These are phyloP conservation scores for Aphyosemion australe DNA, from an alignment of 2,113 vertebrate genomes.

Conservation along the genomic window DNA sequence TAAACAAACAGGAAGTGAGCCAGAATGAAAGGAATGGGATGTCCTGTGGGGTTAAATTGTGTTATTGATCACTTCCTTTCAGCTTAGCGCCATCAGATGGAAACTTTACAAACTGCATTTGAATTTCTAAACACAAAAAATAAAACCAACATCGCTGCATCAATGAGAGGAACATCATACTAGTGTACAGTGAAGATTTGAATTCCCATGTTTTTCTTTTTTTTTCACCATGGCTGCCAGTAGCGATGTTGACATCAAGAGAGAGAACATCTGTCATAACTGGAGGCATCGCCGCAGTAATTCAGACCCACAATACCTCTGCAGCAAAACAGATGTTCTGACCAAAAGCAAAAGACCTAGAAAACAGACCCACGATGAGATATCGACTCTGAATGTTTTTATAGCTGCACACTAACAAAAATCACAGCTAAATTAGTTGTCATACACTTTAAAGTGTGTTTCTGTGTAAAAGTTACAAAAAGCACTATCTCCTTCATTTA, in stretches of 20 bases:
- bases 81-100: neutral
- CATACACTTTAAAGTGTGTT: neutral
- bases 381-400: neutral
- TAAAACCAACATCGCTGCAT: neutral
- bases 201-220: constrained; percentile 15
- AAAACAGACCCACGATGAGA: constrained; percentile 7
- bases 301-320: constrained; percentile 47
- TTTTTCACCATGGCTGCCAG: constrained; percentile 17
- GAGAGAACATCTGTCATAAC: constrained; percentile 58
- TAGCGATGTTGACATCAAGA: constrained; percentile 52
- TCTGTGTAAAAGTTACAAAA: neutral
- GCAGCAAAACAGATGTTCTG: constrained; percentile 60
- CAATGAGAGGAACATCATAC: neutral
- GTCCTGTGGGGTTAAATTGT: constrained; percentile 13
- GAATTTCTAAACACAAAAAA: neutral
- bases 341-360: constrained; percentile 45
- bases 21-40: constrained; percentile 45
- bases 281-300: constrained; percentile 55
- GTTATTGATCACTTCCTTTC: constrained; percentile 37
- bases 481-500: no score
- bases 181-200: constrained; percentile 7
- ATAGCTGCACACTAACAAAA: neutral
- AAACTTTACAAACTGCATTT: constrained; percentile 4
- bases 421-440: no score
- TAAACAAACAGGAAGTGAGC: constrained; percentile 44